Conservation (phyloP, 2,888 invertebrate genomes). For the Nematopogon swammerdamellus region DNA sequence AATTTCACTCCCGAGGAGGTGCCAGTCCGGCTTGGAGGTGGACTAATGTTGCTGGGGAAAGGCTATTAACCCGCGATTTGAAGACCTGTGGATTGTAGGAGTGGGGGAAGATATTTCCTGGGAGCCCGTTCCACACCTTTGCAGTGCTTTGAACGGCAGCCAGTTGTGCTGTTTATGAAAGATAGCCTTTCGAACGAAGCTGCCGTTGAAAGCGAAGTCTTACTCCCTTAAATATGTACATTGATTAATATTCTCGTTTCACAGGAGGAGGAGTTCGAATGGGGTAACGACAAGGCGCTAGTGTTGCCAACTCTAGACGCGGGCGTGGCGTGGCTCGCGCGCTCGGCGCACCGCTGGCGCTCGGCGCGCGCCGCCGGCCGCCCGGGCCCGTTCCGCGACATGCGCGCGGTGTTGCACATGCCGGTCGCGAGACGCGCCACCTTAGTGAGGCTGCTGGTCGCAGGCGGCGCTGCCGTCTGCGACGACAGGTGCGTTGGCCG, state of each 20-base stretch:
- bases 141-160: too few relatives aligned
- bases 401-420: conserved; percentile 57
- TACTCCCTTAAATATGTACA: too few relatives aligned
- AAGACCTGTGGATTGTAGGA: too few relatives aligned
- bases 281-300: conserved; percentile 72
- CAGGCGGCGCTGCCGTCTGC: conserved; percentile 72
- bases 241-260: too few relatives aligned
- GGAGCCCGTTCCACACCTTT: too few relatives aligned
- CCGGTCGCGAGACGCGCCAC: conserved; percentile 57
- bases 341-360: conserved; percentile 70
- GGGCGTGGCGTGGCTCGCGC: conserved; percentile 47
- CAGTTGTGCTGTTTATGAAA: not conserved
- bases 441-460: conserved; percentile 67
- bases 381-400: conserved; percentile 45
- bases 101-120: too few relatives aligned
- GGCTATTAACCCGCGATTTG: too few relatives aligned
- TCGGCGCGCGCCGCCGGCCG: conserved; percentile 45
- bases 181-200: not conserved
- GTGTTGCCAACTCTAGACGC: conserved; percentile 41
- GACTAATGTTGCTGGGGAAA: too few relatives aligned
- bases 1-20: too few relatives aligned
- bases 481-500: conserved; percentile 50
- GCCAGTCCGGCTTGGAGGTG: too few relatives aligned
- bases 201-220: too few relatives aligned
- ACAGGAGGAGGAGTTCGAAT: conserved; percentile 81